Evolutionary conservation across 1,140 invertebrate species (phyloP).

Genomic region (Brachystomella parvula): DNA sequence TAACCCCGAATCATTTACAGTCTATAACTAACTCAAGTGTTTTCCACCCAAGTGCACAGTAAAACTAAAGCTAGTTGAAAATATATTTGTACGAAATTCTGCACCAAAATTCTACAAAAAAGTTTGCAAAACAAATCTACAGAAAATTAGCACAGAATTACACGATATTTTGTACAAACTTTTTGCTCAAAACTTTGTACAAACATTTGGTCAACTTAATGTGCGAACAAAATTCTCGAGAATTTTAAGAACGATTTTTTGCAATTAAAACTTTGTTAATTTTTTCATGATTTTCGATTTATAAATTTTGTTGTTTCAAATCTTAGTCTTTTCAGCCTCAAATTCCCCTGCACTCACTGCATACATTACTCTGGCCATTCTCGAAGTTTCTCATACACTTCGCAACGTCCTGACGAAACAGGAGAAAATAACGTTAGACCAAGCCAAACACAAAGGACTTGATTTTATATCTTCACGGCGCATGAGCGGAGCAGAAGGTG

Average conservation of each 20-base stretch:
- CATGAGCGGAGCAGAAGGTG: constrained; percentile 40
- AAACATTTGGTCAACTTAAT: constrained; percentile 71
- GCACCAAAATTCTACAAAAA: neutral
- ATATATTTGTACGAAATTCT: neutral
- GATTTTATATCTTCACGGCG: neutral
- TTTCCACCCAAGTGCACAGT: neutral
- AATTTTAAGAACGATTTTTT: neutral
- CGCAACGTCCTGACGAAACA: neutral
- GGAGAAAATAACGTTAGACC: neutral
- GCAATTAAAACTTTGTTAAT: constrained; percentile 52
- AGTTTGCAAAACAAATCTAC: neutral
- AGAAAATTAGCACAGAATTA: neutral
- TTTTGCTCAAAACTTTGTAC: constrained; percentile 52
- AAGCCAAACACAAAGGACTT: neutral
- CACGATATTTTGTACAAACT: neutral
- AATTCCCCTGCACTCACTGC: constrained; percentile 50
- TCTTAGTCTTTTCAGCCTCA: constrained; percentile 65
- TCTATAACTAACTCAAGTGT: no score
- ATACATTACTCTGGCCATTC: constrained; percentile 7
- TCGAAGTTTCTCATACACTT: neutral
- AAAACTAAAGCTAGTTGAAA: neutral
- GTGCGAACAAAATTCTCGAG: constrained; percentile 57
- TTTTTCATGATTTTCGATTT: no score
- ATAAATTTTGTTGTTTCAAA: no score
- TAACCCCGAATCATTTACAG: no score